Base-by-base conservation (phyloP, 1,140 invertebrate species). In the Ostrea edulis region DNA sequence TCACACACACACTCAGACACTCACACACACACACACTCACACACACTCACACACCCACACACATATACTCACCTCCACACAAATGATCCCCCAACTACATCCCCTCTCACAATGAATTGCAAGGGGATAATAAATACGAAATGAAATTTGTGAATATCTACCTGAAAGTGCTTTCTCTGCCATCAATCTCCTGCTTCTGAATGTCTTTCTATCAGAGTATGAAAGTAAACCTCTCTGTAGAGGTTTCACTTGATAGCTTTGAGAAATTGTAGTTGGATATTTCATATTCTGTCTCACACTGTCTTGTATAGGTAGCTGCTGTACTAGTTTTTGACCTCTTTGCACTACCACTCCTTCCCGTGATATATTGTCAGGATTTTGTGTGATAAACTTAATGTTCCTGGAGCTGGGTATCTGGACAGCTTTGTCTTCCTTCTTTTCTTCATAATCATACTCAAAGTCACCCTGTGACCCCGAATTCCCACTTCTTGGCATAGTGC, bases 81-180 rank as follows among this genome's bases (percentile, higher is more conserved):
- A 44, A 1, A 44, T 5, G 5, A 1, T 44, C 2, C 5, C 35
- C 35, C 5, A 5, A 44, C 35, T 44, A 44, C 1, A 44, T 44
- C 35, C 35, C 35, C 35, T 44, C 35, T 44, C 5, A 5, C 35
- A 44, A 44, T 44, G 1, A 1, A 44, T 44, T 44, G n/a, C n/a
- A n/a, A n/a, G n/a, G n/a, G n/a, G n/a, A n/a, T n/a, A n/a, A n/a
- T n/a, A n/a, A 44, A 44, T 44, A 5, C 5, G 35, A 44, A 44
- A 44, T 2, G 35, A 44, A 44, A 44, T 44, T 5, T 44, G 7
- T 84, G 14, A 62, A 52, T 62, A 83, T 89, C 85, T 84, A 94
- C 93, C 92, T 88, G 87, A 86, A 90, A 94, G 91, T 12, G 85
- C 84, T 88, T 93, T 93, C 85, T 94, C 93, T 7, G 91, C 90